Evolutionary conservation across 2,113 vertebrate genomes (phyloP), one percentile per base, ranked within the genome.

Genomic region (Sylvietta virens): DNA sequence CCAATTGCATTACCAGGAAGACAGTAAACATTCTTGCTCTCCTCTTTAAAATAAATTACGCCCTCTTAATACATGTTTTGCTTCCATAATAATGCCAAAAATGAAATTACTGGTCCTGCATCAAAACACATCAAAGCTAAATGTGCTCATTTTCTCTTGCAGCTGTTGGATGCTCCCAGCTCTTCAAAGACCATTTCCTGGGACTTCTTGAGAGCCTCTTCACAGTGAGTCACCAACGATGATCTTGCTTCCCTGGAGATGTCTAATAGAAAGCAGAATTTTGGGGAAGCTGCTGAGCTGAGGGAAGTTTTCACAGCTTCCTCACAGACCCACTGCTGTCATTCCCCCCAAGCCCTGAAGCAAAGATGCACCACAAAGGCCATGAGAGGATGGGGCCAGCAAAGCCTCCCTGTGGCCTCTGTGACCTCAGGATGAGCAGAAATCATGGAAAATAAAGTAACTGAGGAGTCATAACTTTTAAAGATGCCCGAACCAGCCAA

Each of bases 1-100:
- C 57, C 53, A 91, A 95, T 50, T 88, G 81, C 79, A 91, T 94
- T 95, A 96, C 27, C 51, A 88, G 51, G 42, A 91, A 95, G 81
- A 65, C 18, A 77, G 87, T 51, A 97, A 95, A 93, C 70, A 83
- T 83, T 90, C 88, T 86, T 89, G 39, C 26, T 87, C 40, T 85
- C 61, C 30, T 57, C 82, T 94, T 86, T 6, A 90, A 93, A 96
- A 82, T 76, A 78, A 91, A 70, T 96, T 70, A 88, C 18, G 17
- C 27, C 61, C 78, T 58, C 33, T 50, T 94, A 89, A 85, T 94
- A 31, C 69, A 80, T 74, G 60, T n/a, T 88, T 95, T 80, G 58
- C 54, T 92, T 81, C 54, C 35, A 26, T 90, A 85, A 92, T 85
- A 90, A 87, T 35, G 35, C 66, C 74, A 77, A 66, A 70, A 89